phyloP scores from a whole-genome alignment of 2,888 invertebrate genomes.

The Oeneis ivallda region DNA sequence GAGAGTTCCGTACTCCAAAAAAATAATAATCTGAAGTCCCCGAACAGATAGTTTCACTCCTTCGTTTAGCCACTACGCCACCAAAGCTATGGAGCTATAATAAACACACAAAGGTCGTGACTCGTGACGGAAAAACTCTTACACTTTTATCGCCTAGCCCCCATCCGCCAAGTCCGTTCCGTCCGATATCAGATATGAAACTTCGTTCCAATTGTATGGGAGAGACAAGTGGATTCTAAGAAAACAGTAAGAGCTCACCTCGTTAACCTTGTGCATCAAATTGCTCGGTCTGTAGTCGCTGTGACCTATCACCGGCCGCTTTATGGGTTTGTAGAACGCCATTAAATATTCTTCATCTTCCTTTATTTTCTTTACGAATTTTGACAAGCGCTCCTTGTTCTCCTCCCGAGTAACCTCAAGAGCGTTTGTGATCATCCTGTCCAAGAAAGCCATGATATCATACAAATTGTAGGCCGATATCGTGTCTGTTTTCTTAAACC shows the following conservation, averaged over 20 bases:
- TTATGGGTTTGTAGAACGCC: slow-evolving; percentile 40
- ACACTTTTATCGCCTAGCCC: no score
- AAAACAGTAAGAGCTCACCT: slow-evolving; percentile 25
- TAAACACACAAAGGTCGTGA: no score
- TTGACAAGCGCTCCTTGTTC: slow-evolving; percentile 43
- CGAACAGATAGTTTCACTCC: no score
- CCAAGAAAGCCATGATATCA: slow-evolving; percentile 30
- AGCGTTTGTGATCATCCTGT: slow-evolving; percentile 33
- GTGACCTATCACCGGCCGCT: slow-evolving; percentile 38
- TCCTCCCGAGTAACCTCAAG: slow-evolving; percentile 44
- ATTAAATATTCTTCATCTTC: slow-evolving; percentile 31
- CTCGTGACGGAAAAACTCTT: no score
- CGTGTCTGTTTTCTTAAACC: slow-evolving; percentile 37
- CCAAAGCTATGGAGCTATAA: no score
- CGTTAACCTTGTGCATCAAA: slow-evolving; percentile 39
- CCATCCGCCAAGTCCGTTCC: no score
- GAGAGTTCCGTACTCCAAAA: no score
- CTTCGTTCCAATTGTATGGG: no score
- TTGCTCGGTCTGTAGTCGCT: slow-evolving; percentile 46
- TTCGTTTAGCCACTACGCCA: no score
- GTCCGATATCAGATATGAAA: no score
- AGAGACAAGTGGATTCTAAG: no score
- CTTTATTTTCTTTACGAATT: slow-evolving; percentile 38
- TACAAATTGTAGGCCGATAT: slow-evolving; percentile 27
- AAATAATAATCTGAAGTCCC: no score